Conservation (phyloP, 2,797 vertebrate genomes). For the Sebastes elongatus region DNA sequence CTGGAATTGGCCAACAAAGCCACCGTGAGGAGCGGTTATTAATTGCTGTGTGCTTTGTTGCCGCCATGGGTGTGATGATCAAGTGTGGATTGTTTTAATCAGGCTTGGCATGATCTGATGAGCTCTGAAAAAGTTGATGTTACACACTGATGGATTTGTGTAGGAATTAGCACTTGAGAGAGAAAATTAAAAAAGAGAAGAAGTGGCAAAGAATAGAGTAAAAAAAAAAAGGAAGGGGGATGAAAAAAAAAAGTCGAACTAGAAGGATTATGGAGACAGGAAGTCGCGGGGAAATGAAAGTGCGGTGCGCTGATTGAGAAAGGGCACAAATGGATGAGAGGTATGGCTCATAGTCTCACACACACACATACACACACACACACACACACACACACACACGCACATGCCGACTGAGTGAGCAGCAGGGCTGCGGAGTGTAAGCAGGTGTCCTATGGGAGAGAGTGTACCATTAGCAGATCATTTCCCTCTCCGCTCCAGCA, state of each 20-base stretch:
- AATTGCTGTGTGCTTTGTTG: constrained; percentile 59
- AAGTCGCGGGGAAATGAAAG: constrained; percentile 21
- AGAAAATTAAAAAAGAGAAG: constrained; percentile 2
- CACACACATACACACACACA: not conserved
- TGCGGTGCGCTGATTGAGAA: constrained; percentile 18
- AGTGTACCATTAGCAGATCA: constrained; percentile 81
- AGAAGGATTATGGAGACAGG: not conserved
- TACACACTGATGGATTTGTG: constrained; percentile 19
- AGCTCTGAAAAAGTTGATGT: constrained; percentile 45
- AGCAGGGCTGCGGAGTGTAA: constrained; percentile 75
- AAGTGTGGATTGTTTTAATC: constrained; percentile 63
- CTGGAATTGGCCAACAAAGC: constrained; percentile 60
- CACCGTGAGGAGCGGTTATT: constrained; percentile 53
- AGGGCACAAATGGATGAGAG: constrained; percentile 16
- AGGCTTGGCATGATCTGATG: constrained; percentile 55
- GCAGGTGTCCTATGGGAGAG: constrained; percentile 78
- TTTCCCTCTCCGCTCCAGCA: constrained; percentile 76
- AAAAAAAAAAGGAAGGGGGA: not conserved
- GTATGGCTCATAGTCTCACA: not conserved
- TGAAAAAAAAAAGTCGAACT: not conserved
- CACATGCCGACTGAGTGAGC: constrained; percentile 51
- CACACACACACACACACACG: not conserved
- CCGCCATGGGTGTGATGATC: constrained; percentile 57
- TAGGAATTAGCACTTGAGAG: constrained; percentile 11
- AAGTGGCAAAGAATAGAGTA: not conserved